Conservation (phyloP, 1,140 invertebrate genomes). For the Sweltsa coloradensis region DNA sequence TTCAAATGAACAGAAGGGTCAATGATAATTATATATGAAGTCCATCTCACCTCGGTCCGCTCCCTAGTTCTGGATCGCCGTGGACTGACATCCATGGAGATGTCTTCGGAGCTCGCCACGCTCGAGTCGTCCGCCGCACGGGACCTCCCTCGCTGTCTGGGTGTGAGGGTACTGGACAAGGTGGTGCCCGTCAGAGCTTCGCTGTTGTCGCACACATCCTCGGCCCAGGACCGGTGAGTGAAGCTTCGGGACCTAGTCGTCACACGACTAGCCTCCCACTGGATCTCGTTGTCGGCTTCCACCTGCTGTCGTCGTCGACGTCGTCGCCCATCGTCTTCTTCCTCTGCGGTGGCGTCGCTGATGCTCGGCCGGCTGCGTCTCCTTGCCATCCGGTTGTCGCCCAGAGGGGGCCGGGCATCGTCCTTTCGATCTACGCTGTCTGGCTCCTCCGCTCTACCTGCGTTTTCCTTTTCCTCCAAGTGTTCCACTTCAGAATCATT, state of each 20-base stretch:
- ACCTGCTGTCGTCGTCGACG: background rate
- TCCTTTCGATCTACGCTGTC: slow-evolving; percentile 10
- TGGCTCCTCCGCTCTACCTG: slow-evolving; percentile 15
- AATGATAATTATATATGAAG: too few relatives aligned
- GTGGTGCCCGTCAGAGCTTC: background rate
- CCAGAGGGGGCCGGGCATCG: too few relatives aligned
- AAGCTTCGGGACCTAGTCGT: slow-evolving; percentile 18
- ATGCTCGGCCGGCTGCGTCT: background rate
- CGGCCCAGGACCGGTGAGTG: background rate
- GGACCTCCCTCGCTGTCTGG: background rate
- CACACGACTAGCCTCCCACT: too few relatives aligned
- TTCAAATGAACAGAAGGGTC: too few relatives aligned
- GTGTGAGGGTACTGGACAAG: slow-evolving; percentile 2
- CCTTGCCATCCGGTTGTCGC: too few relatives aligned
- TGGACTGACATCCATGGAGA: too few relatives aligned
- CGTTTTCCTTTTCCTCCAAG: slow-evolving; percentile 15
- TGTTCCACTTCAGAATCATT: slow-evolving; percentile 16
- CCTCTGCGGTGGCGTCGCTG: background rate
- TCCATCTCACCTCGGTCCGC: too few relatives aligned
- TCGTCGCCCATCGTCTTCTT: background rate
- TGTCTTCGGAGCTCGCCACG: background rate
- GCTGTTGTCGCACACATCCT: background rate
- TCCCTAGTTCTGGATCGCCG: too few relatives aligned
- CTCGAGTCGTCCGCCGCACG: background rate
- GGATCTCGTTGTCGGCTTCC: slow-evolving; percentile 2